phyloP scores from a whole-genome alignment of 2,797 vertebrate genomes.

The Oreochromis grahami region DNA sequence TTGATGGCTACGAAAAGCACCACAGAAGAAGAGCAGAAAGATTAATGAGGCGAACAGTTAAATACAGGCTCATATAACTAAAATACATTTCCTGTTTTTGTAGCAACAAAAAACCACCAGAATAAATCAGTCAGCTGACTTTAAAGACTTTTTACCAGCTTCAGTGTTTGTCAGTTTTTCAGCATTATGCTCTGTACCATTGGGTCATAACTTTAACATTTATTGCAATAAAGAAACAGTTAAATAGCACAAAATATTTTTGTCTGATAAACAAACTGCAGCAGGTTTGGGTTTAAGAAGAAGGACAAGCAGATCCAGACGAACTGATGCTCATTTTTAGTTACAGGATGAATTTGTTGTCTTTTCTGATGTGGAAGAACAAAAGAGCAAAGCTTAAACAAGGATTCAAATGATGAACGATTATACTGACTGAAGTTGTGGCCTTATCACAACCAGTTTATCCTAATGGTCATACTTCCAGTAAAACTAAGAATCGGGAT shows the following conservation, averaged over 20 bases:
- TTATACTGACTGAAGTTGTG: not conserved
- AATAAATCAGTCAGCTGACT: not conserved
- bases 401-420: not conserved
- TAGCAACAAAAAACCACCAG: not conserved
- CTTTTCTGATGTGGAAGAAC: not conserved
- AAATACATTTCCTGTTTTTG: not conserved
- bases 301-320: not conserved
- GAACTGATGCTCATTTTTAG: not conserved
- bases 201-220: not conserved
- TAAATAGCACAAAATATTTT: not conserved
- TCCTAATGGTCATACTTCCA: not conserved
- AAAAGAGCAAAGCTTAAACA: not conserved
- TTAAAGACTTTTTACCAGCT: not conserved
- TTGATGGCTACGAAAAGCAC: not conserved
- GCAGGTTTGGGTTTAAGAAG: not conserved
- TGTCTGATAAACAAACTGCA: not conserved
- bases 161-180: not conserved
- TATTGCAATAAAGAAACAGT: not conserved
- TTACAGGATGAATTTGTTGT: not conserved
- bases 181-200: not conserved
- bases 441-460: not conserved
- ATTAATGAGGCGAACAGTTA: not conserved
- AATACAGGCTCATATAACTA: not conserved
- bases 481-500: not conserved
- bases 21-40: not conserved